Percentiles rank a stretch among this genome's conserved stretches.
Conservation (phyloP, 2,797 vertebrate genomes). For the Synaphobranchus kaupii region DNA sequence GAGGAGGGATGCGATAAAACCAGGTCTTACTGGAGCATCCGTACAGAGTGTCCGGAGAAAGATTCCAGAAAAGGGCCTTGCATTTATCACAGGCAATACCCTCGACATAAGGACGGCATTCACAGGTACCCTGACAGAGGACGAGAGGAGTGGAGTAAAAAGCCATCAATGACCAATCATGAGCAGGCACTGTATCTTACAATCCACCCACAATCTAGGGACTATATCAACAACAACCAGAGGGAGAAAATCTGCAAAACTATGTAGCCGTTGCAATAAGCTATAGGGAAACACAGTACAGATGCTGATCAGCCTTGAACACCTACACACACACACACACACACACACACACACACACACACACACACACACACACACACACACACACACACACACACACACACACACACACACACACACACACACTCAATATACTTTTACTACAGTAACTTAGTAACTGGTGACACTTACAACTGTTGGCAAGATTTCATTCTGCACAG, state of each 20-base stretch:
- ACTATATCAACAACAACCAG: neutral
- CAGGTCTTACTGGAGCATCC: slow-evolving; percentile 87
- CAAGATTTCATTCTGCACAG: slow-evolving; percentile 58
- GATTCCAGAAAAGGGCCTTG: slow-evolving; percentile 91
- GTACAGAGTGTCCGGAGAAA: slow-evolving; percentile 79
- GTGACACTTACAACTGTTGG: slow-evolving; percentile 68
- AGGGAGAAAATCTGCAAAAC: neutral
- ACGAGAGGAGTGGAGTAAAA: neutral
- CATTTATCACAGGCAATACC: slow-evolving; percentile 87
- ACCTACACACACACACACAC: neutral
- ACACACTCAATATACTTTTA: neutral
- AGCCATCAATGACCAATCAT: neutral
- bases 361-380: neutral
- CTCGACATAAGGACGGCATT: slow-evolving; percentile 81
- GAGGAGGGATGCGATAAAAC: neutral
- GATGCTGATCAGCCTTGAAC: neutral
- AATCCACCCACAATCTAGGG: neutral
- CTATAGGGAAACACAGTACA: neutral
- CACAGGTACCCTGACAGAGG: slow-evolving; percentile 76
- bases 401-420: too few relatives aligned
- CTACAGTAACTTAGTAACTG: neutral
- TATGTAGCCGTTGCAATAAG: neutral
- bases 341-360: neutral
- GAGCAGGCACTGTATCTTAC: neutral
- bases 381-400: slow-evolving; percentile 9